Base-by-base conservation (phyloP, 2,797 vertebrate species). In the Cirrhinus molitorella region DNA sequence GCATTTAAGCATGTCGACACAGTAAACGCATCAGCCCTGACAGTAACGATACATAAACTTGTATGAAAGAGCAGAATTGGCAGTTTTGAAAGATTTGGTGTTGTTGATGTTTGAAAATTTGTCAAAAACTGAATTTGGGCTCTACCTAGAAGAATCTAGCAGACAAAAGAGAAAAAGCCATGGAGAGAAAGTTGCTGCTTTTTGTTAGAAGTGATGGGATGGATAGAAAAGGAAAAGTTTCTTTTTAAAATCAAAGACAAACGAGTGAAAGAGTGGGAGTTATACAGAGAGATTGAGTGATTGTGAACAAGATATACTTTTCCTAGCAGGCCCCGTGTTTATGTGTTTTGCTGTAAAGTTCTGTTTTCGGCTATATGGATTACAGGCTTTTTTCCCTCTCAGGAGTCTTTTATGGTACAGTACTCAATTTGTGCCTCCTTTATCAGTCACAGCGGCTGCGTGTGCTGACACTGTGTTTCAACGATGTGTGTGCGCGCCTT, bases 341-440 rank as follows among this genome's bases (percentile, higher is more conserved):
- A 88, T 79, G 88, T 85, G 90, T 90, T 88, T 91, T 90, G 83
- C 91, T 92, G 92, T 91, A 90, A 91, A 86, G 40, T 86, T 85
- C 84, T 89, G 88, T 89, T 88, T 85, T 81, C 86, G 25, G 67
- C 55, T 83, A 88, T 92, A 89, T 84, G 79, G 89, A 89, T 92
- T 91, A 92, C 87, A 75, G 93, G 31, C 21, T 12, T 81, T 83
- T 90, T 92, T 37, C 0, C 3, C 53, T 70, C 82, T 83, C 66
- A 37, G 53, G 74, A 83, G 66, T 76, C 63, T 68, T 83, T 76
- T 76, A 83, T 77, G 63, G 81, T 59, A 83, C 73, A 83, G 73
- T 83, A 76, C 81, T 83, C 81, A 83, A 77, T 76, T 76, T 76
- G 73, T 83, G 63, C 63, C 67, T 76, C 40, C 63, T 76, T 83